Conservation (phyloP, 2,888 invertebrate genomes). For the Plemyria rubiginata region DNA sequence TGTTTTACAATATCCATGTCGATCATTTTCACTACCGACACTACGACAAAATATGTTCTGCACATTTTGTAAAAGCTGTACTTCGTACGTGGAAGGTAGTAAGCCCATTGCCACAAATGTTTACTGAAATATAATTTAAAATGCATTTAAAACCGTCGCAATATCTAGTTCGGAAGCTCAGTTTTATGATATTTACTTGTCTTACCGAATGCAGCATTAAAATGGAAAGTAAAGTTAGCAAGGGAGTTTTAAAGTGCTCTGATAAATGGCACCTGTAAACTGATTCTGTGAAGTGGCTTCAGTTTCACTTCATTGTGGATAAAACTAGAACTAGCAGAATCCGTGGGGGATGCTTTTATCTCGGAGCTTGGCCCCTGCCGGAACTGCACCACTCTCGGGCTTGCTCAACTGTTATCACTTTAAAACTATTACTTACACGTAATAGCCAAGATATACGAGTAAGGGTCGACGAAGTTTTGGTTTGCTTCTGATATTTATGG, state of each 20-base stretch:
- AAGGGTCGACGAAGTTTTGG: conserved; percentile 22
- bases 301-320: not conserved
- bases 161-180: conserved; percentile 10
- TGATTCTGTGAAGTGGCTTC: conserved; percentile 6
- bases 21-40: not conserved
- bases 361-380: conserved; percentile 43
- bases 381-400: conserved; percentile 18
- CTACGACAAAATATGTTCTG: no score
- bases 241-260: conserved; percentile 52
- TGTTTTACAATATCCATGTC: conserved; percentile 3
- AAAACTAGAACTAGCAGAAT: conserved; percentile 3
- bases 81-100: no score
- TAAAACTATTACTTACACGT: conserved; percentile 28
- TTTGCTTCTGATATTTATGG: conserved; percentile 21
- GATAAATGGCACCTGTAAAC: conserved; percentile 58
- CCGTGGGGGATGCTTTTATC: conserved; percentile 52
- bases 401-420: conserved; percentile 34
- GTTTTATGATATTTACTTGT: conserved; percentile 14
- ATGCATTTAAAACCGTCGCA: conserved; percentile 24
- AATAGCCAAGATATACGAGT: conserved; percentile 24
- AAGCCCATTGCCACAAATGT: conserved; percentile 4
- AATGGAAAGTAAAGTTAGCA: conserved; percentile 20
- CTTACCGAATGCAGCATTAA: not conserved
- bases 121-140: conserved; percentile 19
- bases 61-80: no score